Conservation (phyloP, 2,888 invertebrate genomes). For the Pristionchus fissidentatus region DNA sequence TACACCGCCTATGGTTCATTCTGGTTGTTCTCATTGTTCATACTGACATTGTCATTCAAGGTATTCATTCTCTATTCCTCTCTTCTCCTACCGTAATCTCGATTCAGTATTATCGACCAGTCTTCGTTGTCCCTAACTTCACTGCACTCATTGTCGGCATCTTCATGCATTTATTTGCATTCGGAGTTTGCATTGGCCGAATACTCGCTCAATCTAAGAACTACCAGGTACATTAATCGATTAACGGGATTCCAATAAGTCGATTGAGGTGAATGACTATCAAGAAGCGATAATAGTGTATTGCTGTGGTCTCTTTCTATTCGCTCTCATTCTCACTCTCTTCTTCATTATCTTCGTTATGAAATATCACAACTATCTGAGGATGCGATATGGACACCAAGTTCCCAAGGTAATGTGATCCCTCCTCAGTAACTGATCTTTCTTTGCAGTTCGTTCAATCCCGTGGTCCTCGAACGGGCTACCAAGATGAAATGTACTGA, state of each 20-base stretch:
- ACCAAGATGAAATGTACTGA: constrained; percentile 63
- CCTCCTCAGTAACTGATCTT: not conserved
- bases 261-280: constrained; percentile 33
- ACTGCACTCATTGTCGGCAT: constrained; percentile 65
- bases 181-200: constrained; percentile 61
- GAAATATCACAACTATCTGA: constrained; percentile 61
- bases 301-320: constrained; percentile 62
- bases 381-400: constrained; percentile 65
- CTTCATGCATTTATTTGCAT: constrained; percentile 66
- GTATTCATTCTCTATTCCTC: not conserved
- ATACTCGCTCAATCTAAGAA: constrained; percentile 60
- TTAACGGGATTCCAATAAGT: not conserved
- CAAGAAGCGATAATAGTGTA: constrained; percentile 49
- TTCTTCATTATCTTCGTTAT: constrained; percentile 62
- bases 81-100: constrained; percentile 37
- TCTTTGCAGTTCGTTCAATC: constrained; percentile 60
- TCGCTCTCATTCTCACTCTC: constrained; percentile 60
- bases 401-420: constrained; percentile 60
- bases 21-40: constrained; percentile 67
- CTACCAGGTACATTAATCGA: constrained; percentile 51
- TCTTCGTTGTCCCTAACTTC: constrained; percentile 69
- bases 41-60: constrained; percentile 66
- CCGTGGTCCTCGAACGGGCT: constrained; percentile 58
- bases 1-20: constrained; percentile 63
- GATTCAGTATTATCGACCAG: constrained; percentile 65